Conservation (phyloP, 2,797 vertebrate genomes). For the Hemitrygon akajei region DNA sequence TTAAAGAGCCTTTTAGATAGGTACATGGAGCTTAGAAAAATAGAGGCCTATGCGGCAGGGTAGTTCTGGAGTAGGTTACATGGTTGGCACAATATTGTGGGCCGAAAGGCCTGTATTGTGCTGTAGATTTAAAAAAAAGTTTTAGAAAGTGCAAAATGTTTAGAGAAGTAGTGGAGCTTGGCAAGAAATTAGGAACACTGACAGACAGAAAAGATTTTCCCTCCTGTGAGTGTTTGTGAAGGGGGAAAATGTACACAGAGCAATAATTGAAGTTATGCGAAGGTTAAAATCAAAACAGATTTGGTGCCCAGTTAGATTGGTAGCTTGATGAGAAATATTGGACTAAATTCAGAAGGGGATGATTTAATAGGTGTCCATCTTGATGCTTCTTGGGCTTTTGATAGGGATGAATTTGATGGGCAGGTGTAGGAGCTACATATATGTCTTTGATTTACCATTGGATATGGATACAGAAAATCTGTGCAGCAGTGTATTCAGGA, state of each 20-base stretch:
- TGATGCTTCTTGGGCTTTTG: neutral
- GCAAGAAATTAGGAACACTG: neutral
- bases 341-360: neutral
- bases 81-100: too few relatives aligned
- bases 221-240: neutral
- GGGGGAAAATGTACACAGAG: neutral
- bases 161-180: neutral
- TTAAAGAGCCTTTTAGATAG: too few relatives aligned
- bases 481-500: neutral
- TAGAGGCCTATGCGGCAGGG: too few relatives aligned
- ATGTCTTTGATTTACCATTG: neutral
- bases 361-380: neutral
- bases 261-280: neutral
- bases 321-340: neutral
- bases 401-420: neutral
- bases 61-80: too few relatives aligned
- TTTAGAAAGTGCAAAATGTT: neutral
- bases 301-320: neutral
- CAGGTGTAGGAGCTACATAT: neutral
- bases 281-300: neutral
- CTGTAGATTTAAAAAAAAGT: too few relatives aligned
- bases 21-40: too few relatives aligned
- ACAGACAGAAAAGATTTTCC: neutral
- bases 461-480: neutral
- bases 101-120: too few relatives aligned